These are phyloP conservation scores for Venustaconcha ellipsiformis DNA, from an alignment of 1,140 invertebrate species.

Conservation along the genomic window DNA sequence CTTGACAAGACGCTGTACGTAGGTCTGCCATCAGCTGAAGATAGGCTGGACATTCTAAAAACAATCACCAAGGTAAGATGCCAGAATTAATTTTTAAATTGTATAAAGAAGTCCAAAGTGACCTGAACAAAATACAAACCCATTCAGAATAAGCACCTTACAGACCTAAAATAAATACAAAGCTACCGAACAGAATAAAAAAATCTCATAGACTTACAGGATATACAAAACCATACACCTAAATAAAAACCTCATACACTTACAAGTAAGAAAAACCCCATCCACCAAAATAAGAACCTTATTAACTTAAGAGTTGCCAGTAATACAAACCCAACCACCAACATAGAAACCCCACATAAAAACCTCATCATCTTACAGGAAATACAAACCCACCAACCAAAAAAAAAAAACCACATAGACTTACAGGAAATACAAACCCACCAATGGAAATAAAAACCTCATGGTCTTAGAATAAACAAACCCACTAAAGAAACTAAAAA, in stretches of 20 bases:
- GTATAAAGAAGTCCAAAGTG: neutral
- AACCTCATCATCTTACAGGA: no score
- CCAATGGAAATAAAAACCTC: no score
- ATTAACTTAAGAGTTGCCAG: no score
- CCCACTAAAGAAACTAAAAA: no score
- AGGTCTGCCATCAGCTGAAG: conserved; percentile 84
- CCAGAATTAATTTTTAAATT: neutral
- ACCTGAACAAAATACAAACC: neutral
- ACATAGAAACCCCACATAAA: no score
- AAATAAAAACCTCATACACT: neutral
- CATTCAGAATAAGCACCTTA: neutral
- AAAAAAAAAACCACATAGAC: no score
- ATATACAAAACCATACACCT: neutral
- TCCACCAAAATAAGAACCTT: no score
- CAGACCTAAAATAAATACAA: neutral
- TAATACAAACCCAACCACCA: no score
- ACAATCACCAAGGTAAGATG: conserved; percentile 87
- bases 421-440: no score
- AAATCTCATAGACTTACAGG: neutral
- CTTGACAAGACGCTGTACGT: conserved; percentile 96
- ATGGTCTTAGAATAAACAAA: no score
- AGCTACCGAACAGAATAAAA: neutral
- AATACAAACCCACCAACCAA: no score
- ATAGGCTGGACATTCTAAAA: conserved; percentile 88
- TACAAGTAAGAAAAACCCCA: neutral